Evolutionary conservation across 1,140 invertebrate genomes (phyloP).

Genomic region (Drosophila serrata): DNA sequence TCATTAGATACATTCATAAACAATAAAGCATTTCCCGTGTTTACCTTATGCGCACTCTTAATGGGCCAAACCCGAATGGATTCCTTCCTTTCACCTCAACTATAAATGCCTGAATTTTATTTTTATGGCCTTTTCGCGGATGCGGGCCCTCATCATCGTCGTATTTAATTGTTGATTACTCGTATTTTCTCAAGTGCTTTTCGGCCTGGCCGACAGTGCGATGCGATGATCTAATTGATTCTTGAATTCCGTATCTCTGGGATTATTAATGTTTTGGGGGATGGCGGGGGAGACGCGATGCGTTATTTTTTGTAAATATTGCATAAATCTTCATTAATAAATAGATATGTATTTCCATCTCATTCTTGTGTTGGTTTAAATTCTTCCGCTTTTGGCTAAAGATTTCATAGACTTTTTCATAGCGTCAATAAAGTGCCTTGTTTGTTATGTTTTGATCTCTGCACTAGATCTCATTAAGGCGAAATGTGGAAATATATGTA

Average conservation of each 20-base stretch:
- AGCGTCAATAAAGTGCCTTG: conserved; percentile 52
- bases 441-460: conserved; percentile 66
- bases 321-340: conserved; percentile 54
- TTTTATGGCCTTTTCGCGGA: conserved; percentile 44
- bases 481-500: conserved; percentile 26
- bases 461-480: conserved; percentile 69
- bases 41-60: conserved; percentile 78
- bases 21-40: conserved; percentile 74
- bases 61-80: conserved; percentile 50
- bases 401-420: conserved; percentile 22
- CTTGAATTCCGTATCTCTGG: conserved; percentile 13
- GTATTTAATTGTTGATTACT: conserved; percentile 72
- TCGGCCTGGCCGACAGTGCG: conserved; percentile 26
- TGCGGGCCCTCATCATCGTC: conserved; percentile 51
- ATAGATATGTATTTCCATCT: conserved; percentile 26
- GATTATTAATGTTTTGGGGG: conserved; percentile 50
- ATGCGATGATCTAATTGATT: conserved; percentile 49
- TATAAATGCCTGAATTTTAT: conserved; percentile 41
- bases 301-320: conserved; percentile 43
- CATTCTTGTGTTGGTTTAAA: not conserved
- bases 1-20: conserved; percentile 67
- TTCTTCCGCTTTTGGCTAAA: conserved; percentile 20
- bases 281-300: conserved; percentile 10
- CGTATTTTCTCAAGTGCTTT: conserved; percentile 53
- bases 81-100: conserved; percentile 43